Base-by-base conservation (phyloP, 2,113 vertebrate species). In the Tamias sibiricus region DNA sequence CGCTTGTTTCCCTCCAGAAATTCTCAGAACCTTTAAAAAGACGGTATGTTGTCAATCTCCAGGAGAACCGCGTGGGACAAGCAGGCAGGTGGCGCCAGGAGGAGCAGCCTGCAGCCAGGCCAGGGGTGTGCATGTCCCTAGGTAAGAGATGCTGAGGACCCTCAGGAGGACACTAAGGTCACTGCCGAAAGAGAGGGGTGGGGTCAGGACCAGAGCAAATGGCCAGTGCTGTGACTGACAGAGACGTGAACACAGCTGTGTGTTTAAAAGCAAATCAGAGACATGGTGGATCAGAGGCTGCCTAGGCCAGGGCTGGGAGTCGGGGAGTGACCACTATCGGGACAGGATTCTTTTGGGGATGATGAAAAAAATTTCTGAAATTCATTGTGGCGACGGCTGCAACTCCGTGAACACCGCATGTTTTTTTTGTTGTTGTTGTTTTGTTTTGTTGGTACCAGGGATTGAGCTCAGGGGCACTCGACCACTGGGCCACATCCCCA, bases 21-120 rank as follows among this genome's bases (percentile, higher is more conserved):
- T 32, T 84, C 30, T 84, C 26, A 54, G 30, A 79, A 81, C 62
- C 71, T 89, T 71, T 64, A 49, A 69, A 72, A 86, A 11, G 32
- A 37, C 75, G 24, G 4, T 11, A 11, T 20, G 24, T 0, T 30
- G 26, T 40, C 42, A 85, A 20, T 40, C 71, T 85, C 69, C 66
- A 40, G 62, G 57, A 7, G 47, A 54, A 52, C 68, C 30, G 13
- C 2, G 44, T 0, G 0, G 76, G 19, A 26, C 4, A 28, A 22
- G 10, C 5, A 14, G 16, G 68, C 28, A 32, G 26, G 8, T 62
- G 11, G n/a, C 11, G 16, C 16, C 10, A 7, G 37, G 49, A 0
- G 47, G 47, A 2, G 10, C 44, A 17, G 8, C 30, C 6, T 37
- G 37, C 7, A 16, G 30, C 59, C 59, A 62, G 59, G 26, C 52